Percentiles rank a stretch among this genome's conserved stretches.
Conservation (phyloP, 1,140 invertebrate species). For the Neoseiulus cucumeris region DNA sequence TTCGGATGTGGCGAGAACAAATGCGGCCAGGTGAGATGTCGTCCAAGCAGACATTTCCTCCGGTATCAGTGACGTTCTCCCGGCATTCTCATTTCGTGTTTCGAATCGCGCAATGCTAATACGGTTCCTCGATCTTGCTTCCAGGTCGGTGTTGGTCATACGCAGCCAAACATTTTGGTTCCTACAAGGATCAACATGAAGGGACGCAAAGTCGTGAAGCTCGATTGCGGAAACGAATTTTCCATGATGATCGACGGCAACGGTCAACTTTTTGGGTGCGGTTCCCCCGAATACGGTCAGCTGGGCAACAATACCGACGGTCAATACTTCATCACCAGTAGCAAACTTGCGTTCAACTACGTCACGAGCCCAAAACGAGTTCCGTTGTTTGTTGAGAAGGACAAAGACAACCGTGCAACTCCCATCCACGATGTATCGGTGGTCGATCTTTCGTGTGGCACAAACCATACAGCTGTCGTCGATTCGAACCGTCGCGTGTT, state of each 20-base stretch:
- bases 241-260: constrained; percentile 71
- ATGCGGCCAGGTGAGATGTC: constrained; percentile 41
- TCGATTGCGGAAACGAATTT: constrained; percentile 76
- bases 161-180: not conserved
- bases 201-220: constrained; percentile 54
- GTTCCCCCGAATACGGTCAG: constrained; percentile 75
- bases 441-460: constrained; percentile 67
- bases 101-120: no score
- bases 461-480: constrained; percentile 67
- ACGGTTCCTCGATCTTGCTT: no score
- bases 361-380: constrained; percentile 63
- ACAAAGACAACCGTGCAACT: constrained; percentile 59
- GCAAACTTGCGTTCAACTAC: constrained; percentile 63
- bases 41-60: no score
- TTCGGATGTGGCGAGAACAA: constrained; percentile 76
- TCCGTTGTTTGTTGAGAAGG: constrained; percentile 63
- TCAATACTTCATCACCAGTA: constrained; percentile 72
- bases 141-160: not conserved
- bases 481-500: constrained; percentile 66
- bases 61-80: no score
- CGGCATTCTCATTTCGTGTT: no score
- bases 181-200: constrained; percentile 26
- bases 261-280: constrained; percentile 70
- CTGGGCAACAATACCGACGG: constrained; percentile 75
- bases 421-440: constrained; percentile 68